Percentiles rank a stretch among this genome's conserved stretches.
These are phyloP conservation scores for Coluber constrictor DNA, from an alignment of 2,797 vertebrate genomes.

Conservation along the genomic window DNA sequence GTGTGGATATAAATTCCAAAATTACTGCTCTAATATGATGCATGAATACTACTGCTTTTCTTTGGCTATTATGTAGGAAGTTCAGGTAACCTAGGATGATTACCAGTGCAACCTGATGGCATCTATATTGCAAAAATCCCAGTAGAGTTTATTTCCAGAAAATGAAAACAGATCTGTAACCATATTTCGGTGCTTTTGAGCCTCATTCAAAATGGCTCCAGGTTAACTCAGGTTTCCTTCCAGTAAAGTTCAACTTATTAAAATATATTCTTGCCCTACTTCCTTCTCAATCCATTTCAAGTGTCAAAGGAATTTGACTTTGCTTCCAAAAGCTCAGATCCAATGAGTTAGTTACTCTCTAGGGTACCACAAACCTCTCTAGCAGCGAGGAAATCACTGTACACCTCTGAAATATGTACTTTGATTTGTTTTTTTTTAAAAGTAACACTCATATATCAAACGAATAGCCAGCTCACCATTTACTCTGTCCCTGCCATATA, in stretches of 20 bases:
- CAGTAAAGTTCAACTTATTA: constrained; percentile 1
- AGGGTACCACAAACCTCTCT: background rate
- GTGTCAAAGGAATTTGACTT: background rate
- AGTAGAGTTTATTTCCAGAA: background rate
- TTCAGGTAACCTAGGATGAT: background rate
- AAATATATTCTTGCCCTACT: constrained; percentile 4
- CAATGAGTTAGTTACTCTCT: constrained; percentile 2
- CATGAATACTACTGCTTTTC: background rate
- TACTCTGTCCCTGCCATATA: background rate
- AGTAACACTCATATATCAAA: constrained; percentile 11
- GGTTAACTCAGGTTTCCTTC: constrained; percentile 1
- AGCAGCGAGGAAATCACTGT: background rate
- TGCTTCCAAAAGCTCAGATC: background rate
- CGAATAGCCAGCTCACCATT: background rate
- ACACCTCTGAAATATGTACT: background rate
- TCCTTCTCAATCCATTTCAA: constrained; percentile 7
- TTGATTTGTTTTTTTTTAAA: background rate
- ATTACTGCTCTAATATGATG: background rate
- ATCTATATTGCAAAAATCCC: background rate
- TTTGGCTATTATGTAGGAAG: background rate
- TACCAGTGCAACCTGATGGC: background rate
- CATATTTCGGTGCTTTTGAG: background rate
- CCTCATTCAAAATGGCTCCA: background rate
- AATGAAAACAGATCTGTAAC: background rate
- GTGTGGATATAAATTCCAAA: background rate